Evolutionary conservation across 2,797 vertebrate genomes (phyloP).

Genomic region (Myiotriccus ornatus): DNA sequence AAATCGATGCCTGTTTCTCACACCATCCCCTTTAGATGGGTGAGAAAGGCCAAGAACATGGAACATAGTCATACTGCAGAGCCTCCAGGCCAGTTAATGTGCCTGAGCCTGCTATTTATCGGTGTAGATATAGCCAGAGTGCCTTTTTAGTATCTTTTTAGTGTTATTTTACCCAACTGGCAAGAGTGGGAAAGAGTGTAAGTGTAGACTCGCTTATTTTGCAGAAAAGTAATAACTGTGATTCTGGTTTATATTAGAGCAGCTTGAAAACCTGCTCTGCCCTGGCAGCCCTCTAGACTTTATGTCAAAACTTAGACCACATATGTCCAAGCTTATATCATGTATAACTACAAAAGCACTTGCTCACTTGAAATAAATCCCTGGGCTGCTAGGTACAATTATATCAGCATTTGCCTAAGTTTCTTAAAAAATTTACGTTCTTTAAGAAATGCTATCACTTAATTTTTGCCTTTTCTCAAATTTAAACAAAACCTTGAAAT

Average conservation of each 20-base stretch:
- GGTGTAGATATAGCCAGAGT: not conserved
- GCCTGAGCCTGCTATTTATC: accelerated
- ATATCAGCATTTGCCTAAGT: not conserved
- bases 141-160: not conserved
- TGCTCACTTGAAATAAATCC: not conserved
- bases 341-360: not conserved
- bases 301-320: not conserved
- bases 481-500: not conserved
- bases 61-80: not conserved
- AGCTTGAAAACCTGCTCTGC: not conserved
- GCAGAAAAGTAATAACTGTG: not conserved
- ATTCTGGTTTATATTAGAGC: not conserved
- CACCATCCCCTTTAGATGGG: not conserved
- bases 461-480: not conserved
- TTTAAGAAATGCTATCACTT: not conserved
- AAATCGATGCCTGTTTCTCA: not conserved
- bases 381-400: not conserved
- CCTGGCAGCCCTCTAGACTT: not conserved
- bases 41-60: not conserved
- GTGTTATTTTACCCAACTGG: not conserved
- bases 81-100: not conserved
- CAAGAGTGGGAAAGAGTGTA: not conserved
- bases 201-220: not conserved
- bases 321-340: not conserved
- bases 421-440: not conserved